Percentiles rank a stretch among this genome's conserved stretches.
Evolutionary conservation across 30 jellyfish, hydroid and myxozoan genomes (phyloP).

Genomic region (Phacellophora camtschatica): DNA sequence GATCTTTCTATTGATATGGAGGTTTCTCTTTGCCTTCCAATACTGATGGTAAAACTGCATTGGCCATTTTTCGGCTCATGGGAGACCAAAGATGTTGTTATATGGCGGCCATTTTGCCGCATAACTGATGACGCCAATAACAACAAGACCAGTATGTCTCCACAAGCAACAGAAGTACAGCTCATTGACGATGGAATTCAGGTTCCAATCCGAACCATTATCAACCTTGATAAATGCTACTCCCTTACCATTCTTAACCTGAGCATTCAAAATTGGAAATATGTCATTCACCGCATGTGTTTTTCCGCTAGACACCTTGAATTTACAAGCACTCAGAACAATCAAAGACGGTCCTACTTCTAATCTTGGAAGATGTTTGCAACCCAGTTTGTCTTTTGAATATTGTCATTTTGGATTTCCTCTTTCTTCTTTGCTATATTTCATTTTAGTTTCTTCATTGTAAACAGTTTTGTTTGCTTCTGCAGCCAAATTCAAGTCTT

Average conservation of each 20-base stretch:
- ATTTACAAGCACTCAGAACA: neutral
- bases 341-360: conserved; percentile 13
- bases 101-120: neutral
- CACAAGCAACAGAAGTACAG: neutral
- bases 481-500: too few relatives aligned
- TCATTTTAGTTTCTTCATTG: too few relatives aligned
- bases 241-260: too few relatives aligned
- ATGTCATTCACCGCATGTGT: too few relatives aligned
- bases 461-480: too few relatives aligned
- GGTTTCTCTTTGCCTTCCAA: neutral
- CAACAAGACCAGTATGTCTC: neutral
- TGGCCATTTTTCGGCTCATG: neutral
- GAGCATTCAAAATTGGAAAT: too few relatives aligned
- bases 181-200: neutral
- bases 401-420: too few relatives aligned
- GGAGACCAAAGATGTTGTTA: neutral
- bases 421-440: too few relatives aligned
- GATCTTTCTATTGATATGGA: neutral
- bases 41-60: neutral
- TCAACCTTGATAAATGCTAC: too few relatives aligned
- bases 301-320: neutral
- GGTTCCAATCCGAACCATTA: too few relatives aligned
- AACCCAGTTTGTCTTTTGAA: neutral
- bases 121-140: neutral
- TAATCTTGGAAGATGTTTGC: neutral